phyloP scores from a whole-genome alignment of 2,113 vertebrate genomes.

The Gadus chalcogrammus region DNA sequence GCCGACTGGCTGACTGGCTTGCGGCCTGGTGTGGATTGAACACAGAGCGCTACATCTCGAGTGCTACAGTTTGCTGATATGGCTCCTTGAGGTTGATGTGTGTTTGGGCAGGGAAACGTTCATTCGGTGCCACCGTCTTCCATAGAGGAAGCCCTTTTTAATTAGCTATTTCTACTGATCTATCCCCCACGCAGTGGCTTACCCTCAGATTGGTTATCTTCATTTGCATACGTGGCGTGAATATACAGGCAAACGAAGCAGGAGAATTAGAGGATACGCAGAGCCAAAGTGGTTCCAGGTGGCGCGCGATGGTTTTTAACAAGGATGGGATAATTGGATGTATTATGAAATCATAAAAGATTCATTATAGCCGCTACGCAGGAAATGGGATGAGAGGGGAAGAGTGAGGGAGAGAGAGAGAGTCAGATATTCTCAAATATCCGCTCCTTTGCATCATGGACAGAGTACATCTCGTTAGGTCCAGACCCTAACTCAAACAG shows the following conservation, averaged over 20 bases:
- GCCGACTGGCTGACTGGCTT: no score
- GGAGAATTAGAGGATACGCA: constrained; percentile 50
- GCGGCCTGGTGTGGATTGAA: no score
- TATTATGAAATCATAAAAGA: constrained; percentile 71
- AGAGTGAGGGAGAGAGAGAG: background rate
- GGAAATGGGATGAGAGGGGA: constrained; percentile 57
- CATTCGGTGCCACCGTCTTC: no score
- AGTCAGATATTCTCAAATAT: background rate
- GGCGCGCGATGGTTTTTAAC: constrained; percentile 64
- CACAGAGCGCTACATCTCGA: constrained; percentile 7
- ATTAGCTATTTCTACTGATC: constrained; percentile 23
- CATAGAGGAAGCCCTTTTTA: constrained; percentile 12
- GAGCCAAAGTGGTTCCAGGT: constrained; percentile 68
- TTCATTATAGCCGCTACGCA: constrained; percentile 57
- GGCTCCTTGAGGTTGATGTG: constrained; percentile 6
- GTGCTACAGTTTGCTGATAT: background rate
- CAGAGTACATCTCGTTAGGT: constrained; percentile 38
- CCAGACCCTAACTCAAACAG: background rate
- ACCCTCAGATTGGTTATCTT: constrained; percentile 26
- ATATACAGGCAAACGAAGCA: constrained; percentile 52
- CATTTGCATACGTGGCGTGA: constrained; percentile 52
- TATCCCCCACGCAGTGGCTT: no score
- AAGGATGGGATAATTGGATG: constrained; percentile 62
- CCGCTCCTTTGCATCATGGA: constrained; percentile 12
- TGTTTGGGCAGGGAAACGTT: constrained; percentile 10